These are phyloP conservation scores for Helarctos malayanus DNA, from an alignment of 2,797 vertebrate genomes.

Conservation along the genomic window DNA sequence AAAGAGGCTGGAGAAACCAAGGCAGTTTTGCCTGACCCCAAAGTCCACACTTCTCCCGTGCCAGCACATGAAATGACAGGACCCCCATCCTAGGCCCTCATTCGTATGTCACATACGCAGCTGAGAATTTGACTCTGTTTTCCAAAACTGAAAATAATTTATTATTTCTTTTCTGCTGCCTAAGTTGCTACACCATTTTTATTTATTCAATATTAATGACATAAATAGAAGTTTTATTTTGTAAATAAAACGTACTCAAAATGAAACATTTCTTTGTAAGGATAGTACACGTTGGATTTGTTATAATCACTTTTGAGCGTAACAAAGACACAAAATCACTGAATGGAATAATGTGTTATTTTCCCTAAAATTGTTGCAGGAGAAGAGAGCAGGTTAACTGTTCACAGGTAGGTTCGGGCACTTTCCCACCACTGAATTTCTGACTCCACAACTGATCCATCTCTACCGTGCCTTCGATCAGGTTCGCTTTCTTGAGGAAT, in stretches of 20 bases:
- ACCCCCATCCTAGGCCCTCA: rapidly evolving
- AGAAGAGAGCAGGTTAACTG: not conserved
- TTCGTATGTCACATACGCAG: rapidly evolving
- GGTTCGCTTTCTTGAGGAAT: not conserved
- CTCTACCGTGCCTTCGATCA: not conserved
- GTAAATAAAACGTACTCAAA: not conserved
- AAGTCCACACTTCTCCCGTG: rapidly evolving
- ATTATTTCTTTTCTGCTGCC: not conserved
- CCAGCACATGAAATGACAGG: rapidly evolving
- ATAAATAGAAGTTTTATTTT: not conserved
- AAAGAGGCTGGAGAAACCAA: not conserved
- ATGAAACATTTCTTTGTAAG: not conserved
- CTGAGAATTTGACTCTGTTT: not conserved
- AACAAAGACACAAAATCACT: not conserved
- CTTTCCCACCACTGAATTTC: not conserved
- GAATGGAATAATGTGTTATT: not conserved
- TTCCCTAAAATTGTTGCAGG: not conserved
- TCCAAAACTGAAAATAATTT: not conserved
- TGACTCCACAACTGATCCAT: not conserved
- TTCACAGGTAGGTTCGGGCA: not conserved
- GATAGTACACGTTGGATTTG: not conserved
- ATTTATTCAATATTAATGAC: not conserved
- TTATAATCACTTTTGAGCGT: not conserved
- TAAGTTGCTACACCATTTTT: not conserved
- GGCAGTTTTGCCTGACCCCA: not conserved